phyloP scores from a whole-genome alignment of 2,113 vertebrate species.

The Gracilinanus agilis region DNA sequence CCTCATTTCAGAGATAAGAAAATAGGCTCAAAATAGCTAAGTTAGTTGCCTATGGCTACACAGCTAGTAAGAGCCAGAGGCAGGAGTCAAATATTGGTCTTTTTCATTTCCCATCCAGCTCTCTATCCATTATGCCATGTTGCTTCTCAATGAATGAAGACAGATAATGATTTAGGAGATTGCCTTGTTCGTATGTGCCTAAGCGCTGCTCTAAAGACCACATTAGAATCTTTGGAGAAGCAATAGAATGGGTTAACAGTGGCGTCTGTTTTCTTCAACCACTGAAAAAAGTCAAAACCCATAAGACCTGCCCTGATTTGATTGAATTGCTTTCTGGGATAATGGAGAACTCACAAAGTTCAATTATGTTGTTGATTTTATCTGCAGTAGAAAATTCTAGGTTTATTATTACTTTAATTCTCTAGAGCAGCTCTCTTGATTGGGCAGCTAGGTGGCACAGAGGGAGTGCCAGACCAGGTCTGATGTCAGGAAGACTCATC shows the following conservation, averaged over 20 bases:
- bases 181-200: background rate
- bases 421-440: too few species aligned
- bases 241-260: constrained; percentile 49
- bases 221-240: constrained; percentile 65
- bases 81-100: background rate
- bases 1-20: background rate
- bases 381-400: background rate
- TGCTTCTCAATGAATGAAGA: constrained; percentile 32
- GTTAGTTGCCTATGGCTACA: background rate
- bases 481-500: too few species aligned
- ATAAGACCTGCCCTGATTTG: background rate
- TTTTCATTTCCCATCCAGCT: background rate
- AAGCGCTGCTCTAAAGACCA: constrained; percentile 27
- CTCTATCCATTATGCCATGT: background rate
- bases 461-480: too few species aligned
- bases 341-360: background rate
- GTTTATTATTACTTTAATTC: background rate
- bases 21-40: background rate
- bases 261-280: constrained; percentile 55
- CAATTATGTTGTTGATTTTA: background rate
- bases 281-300: constrained; percentile 48
- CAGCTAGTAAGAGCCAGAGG: background rate
- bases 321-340: background rate
- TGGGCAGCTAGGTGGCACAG: too few species aligned
- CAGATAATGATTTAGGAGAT: constrained; percentile 27